These are phyloP conservation scores for Halocynthia roretzi DNA, from an alignment of 23 tunicate species.

Conservation along the genomic window DNA sequence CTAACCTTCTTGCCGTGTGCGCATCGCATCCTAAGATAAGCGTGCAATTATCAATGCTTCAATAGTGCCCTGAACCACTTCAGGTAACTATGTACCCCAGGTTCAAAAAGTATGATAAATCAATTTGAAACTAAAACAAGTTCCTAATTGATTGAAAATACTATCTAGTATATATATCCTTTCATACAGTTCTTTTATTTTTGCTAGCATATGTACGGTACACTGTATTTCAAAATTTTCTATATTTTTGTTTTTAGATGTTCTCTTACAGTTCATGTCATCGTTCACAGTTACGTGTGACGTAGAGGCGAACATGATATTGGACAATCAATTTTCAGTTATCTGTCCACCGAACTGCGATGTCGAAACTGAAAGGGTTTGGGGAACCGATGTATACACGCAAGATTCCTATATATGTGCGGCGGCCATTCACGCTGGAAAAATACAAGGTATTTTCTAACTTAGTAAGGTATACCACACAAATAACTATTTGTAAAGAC, in stretches of 20 bases:
- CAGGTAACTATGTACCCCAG: too few relatives aligned
- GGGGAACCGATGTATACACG: constrained; percentile 33
- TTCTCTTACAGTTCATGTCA: neutral
- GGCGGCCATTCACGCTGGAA: constrained; percentile 43
- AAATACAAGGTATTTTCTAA: constrained; percentile 14
- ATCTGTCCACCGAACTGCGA: constrained; percentile 30
- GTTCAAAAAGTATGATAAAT: too few relatives aligned
- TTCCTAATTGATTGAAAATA: too few relatives aligned
- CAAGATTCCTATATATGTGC: constrained; percentile 35
- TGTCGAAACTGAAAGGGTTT: constrained; percentile 10
- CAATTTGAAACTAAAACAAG: too few relatives aligned
- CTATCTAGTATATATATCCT: too few relatives aligned
- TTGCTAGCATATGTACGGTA: too few relatives aligned
- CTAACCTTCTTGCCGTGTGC: too few relatives aligned
- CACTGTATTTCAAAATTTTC: neutral
- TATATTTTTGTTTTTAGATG: constrained; percentile 3
- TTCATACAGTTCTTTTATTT: too few relatives aligned
- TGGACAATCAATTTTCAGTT: neutral
- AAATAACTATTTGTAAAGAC: too few relatives aligned
- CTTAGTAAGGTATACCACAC: neutral
- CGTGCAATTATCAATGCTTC: too few relatives aligned
- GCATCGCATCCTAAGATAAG: too few relatives aligned
- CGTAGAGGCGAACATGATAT: constrained; percentile 21
- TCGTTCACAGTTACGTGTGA: constrained; percentile 14
- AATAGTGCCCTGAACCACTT: too few relatives aligned